Evolutionary conservation across 37 sponge, comb jelly and placozoan species (phyloP), one percentile per base, ranked within the genome.

Genomic region (Ianthella basta): DNA sequence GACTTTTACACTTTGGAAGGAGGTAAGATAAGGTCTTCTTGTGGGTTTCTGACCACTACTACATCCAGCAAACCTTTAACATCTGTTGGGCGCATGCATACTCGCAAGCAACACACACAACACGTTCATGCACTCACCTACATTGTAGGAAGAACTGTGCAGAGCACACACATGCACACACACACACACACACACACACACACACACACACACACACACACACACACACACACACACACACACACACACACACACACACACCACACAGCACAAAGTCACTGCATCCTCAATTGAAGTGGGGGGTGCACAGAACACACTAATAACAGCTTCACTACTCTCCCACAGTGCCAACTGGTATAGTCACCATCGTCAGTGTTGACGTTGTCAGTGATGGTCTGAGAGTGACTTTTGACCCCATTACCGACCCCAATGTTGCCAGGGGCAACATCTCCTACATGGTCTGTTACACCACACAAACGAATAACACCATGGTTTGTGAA

Each of bases 361-460:
- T 69, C 8, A 30, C 34, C 35, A 69, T 27, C 27, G 34, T 69
- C 34, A 4, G 1, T 27, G 70, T 16, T 18, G 19, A 30, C 1
- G 33, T 30, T 30, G 33, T 14, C 14, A 53, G 40, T 12, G 37
- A 23, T 36, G 78, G 78, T 21, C 54, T 75, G 38, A 75, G 25
- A 8, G 78, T 75, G 54, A 75, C 44, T 20, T 75, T 75, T 75
- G 78, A 75, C 44, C 21, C 44, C 20, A 24, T 75, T 14, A 40
- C 44, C 1, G n/a, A 75, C 78, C 78, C 78, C 20, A 75, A 39
- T 75, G 78, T 39, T 23, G 25, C 78, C 23, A 36, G 54, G 44
- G 78, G 78, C 37, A 50, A 75, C 40, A 53, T 75, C 53, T 25
- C 78, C n/a, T 75, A 75, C 25, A 75, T 41, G 50, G 78, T 75